Percentiles rank a stretch among this genome's conserved stretches.
Evolutionary conservation across 2,797 vertebrate species (phyloP).

Genomic region (Champsocephalus gunnari): DNA sequence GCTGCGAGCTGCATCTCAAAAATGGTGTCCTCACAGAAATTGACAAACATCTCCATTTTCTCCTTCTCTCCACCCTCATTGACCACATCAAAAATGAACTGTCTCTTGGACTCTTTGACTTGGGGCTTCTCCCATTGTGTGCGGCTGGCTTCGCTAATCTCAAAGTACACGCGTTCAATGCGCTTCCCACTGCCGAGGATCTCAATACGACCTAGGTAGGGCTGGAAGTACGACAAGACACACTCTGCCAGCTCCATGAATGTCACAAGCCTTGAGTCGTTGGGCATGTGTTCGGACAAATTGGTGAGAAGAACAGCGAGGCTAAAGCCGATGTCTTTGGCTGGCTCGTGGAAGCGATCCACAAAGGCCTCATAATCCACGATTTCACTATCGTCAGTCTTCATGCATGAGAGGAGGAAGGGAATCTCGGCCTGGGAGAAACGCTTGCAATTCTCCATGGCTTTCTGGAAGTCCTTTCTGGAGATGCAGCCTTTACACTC

Average conservation of each 20-base stretch:
- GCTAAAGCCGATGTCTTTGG: constrained; percentile 96
- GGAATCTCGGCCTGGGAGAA: constrained; percentile 90
- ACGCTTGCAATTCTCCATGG: constrained; percentile 93
- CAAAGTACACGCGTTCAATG: constrained; percentile 96
- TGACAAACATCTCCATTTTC: constrained; percentile 98
- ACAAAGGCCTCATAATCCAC: constrained; percentile 93
- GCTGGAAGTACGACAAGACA: constrained; percentile 93
- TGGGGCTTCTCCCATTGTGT: constrained; percentile 97
- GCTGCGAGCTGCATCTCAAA: constrained; percentile 98
- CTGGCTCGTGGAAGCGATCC: constrained; percentile 93
- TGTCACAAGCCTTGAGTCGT: constrained; percentile 88
- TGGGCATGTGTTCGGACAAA: constrained; percentile 95
- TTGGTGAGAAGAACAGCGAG: constrained; percentile 94
- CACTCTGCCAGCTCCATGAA: constrained; percentile 93
- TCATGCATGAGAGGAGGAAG: constrained; percentile 91
- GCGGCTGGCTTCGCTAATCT: constrained; percentile 95
- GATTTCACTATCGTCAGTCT: constrained; percentile 89
- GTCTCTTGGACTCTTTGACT: constrained; percentile 96
- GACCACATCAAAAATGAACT: constrained; percentile 98
- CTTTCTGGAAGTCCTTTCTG: constrained; percentile 94
- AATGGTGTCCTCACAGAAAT: constrained; percentile 98
- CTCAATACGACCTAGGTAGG: constrained; percentile 94
- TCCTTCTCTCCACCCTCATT: constrained; percentile 95
- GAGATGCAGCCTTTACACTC: constrained; percentile 90
- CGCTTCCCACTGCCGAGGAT: constrained; percentile 95